A percentile compares a stretch with the other conserved stretches of the same genome.
Conservation (phyloP, 2,113 vertebrate genomes). For the Heterotis niloticus region DNA sequence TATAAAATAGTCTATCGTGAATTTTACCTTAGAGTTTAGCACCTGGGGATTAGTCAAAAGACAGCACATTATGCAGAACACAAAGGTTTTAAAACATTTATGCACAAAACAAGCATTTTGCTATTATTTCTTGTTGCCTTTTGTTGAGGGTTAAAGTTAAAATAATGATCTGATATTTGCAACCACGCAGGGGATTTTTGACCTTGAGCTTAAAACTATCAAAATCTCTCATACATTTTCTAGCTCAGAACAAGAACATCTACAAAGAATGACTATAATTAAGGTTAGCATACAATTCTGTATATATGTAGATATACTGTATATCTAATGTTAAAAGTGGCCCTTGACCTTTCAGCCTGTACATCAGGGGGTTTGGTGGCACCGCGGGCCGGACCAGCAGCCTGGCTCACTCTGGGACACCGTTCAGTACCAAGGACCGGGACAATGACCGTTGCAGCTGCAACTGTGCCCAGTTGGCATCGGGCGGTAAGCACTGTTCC, state of each 20-base stretch:
- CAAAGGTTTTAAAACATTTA: neutral
- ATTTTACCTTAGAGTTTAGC: slow-evolving; percentile 5
- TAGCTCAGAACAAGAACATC: neutral
- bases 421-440: slow-evolving; percentile 74
- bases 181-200: too few relatives aligned
- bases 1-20: neutral
- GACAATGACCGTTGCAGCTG: slow-evolving; percentile 68
- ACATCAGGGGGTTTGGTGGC: slow-evolving; percentile 57
- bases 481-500: slow-evolving; percentile 56
- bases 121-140: too few relatives aligned
- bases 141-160: neutral
- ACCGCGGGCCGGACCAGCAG: slow-evolving; percentile 67
- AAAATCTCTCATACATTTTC: neutral
- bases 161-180: neutral
- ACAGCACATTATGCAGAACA: neutral
- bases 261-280: neutral
- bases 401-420: slow-evolving; percentile 61
- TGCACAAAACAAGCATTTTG: neutral
- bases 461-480: slow-evolving; percentile 67
- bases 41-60: slow-evolving; percentile 8
- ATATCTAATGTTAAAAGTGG: neutral
- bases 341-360: slow-evolving; percentile 51
- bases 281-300: too few relatives aligned
- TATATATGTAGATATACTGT: too few relatives aligned
- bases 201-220: too few relatives aligned